Evolutionary conservation across 2,888 invertebrate genomes (phyloP).

Genomic region (Nasonia oneida): DNA sequence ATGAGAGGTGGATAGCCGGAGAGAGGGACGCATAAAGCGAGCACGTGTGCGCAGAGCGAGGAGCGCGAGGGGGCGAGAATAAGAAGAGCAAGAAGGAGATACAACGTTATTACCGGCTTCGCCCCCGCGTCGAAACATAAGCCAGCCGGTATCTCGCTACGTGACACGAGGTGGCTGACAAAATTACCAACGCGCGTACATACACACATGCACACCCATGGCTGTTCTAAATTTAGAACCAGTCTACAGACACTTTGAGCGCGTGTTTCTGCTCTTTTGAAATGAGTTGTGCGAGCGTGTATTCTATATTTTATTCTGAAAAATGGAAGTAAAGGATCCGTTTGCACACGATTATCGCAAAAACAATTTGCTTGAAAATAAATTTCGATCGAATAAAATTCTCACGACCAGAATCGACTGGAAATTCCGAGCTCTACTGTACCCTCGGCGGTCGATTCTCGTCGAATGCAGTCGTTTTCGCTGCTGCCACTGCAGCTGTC

Average conservation of each 20-base stretch:
- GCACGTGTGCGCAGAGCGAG: not conserved
- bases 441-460: not conserved
- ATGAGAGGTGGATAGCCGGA: not conserved
- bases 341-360: no score
- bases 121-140: conserved; percentile 31
- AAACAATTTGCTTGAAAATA: not conserved
- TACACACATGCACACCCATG: not conserved
- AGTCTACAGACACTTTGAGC: not conserved
- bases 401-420: not conserved
- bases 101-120: conserved; percentile 44
- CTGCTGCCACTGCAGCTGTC: not conserved
- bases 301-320: conserved; percentile 8
- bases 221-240: not conserved
- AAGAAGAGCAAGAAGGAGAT: conserved; percentile 35
- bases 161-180: conserved; percentile 62
- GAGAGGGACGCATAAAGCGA: not conserved
- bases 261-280: not conserved
- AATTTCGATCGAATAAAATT: conserved; percentile 21
- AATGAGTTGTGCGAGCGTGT: not conserved
- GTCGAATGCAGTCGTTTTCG: not conserved
- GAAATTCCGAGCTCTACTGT: conserved; percentile 16
- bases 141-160: conserved; percentile 57
- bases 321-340: not conserved
- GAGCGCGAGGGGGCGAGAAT: not conserved
- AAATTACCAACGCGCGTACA: conserved; percentile 60